phyloP scores from a whole-genome alignment of 2,113 vertebrate genomes.

The Calcarius ornatus region DNA sequence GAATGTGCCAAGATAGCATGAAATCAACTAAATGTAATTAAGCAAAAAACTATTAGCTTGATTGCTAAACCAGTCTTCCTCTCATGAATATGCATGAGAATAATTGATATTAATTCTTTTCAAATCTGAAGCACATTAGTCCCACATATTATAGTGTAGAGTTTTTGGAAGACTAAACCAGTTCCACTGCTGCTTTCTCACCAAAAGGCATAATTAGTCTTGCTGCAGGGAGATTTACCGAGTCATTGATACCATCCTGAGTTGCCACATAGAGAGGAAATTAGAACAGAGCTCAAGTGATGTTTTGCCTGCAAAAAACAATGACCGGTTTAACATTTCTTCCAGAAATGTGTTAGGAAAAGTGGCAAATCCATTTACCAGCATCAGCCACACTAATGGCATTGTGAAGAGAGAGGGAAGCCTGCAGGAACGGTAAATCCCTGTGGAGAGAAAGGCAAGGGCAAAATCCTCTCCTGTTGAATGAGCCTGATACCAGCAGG shows the following conservation, averaged over 20 bases:
- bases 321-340: not conserved
- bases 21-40: constrained; percentile 64
- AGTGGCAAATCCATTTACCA: not conserved
- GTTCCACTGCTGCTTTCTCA: not conserved
- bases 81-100: constrained; percentile 50
- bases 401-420: not conserved
- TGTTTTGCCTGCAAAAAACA: not conserved
- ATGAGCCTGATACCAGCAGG: fast-evolving
- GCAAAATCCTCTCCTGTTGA: not conserved
- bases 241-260: not conserved
- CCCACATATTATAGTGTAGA: not conserved
- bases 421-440: not conserved
- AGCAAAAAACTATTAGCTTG: constrained; percentile 61
- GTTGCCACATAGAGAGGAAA: not conserved
- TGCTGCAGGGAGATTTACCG: not conserved
- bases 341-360: not conserved
- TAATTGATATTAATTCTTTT: constrained; percentile 51
- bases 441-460: not conserved
- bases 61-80: constrained; percentile 59
- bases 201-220: not conserved
- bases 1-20: constrained; percentile 42
- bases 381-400: not conserved
- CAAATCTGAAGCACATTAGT: constrained; percentile 26
- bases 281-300: not conserved
- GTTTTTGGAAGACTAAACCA: not conserved